Percentiles rank a stretch among this genome's conserved stretches.
phyloP scores from a whole-genome alignment of 2,888 invertebrate genomes.

The Hetaerina titia region DNA sequence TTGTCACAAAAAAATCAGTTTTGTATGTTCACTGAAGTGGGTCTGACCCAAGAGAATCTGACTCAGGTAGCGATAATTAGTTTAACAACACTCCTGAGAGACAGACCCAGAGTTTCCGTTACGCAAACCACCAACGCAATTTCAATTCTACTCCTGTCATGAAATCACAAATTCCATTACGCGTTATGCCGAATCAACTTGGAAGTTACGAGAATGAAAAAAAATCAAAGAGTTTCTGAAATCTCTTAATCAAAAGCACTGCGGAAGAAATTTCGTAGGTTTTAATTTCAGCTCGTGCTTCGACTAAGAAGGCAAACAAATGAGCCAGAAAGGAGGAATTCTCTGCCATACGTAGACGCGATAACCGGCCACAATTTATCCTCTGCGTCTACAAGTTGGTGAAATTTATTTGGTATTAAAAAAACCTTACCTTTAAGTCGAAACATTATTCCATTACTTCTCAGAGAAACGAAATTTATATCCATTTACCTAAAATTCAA shows the following conservation, averaged over 20 bases:
- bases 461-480: background rate
- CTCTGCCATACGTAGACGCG: background rate
- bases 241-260: background rate
- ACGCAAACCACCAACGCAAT: background rate
- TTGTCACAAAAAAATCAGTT: too few relatives aligned
- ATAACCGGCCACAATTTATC: background rate
- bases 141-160: too few relatives aligned
- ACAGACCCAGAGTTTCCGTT: background rate
- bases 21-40: too few relatives aligned
- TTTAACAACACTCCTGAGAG: background rate
- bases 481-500: background rate
- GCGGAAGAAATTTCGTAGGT: background rate
- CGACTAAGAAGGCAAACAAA: slow-evolving; percentile 20
- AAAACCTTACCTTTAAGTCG: background rate
- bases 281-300: background rate
- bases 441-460: background rate
- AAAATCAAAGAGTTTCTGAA: background rate
- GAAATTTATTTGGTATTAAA: background rate
- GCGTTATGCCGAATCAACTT: too few relatives aligned
- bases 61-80: background rate
- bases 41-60: too few relatives aligned
- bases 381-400: background rate
- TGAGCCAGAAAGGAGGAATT: background rate
- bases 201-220: background rate
- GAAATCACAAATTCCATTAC: too few relatives aligned